Base-by-base conservation (phyloP, 2,888 invertebrate genomes). In the Syrphus vitripennis region DNA sequence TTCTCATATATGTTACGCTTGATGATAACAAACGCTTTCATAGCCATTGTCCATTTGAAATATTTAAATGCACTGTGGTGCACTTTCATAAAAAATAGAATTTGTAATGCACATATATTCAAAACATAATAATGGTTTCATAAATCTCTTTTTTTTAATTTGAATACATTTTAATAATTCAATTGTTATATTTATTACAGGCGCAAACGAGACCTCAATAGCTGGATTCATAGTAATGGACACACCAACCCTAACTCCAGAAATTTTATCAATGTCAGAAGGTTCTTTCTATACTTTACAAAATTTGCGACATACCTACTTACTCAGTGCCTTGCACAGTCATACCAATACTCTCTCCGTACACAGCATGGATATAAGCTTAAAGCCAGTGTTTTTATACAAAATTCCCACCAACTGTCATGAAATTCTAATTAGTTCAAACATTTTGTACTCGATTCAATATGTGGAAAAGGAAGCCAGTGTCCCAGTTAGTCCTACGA, bases 381-480 rank as follows among this genome's bases (percentile, higher is more conserved):
- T 95, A 76, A 94, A 94, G 82, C 95, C 96, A 12, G 91, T 95
- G 77, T 95, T 94, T 91, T 93, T 95, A 61, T 95, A 96, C 90
- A 95, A 95, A 92, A 93, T 96, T 88, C 95, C 95, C 50, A 93
- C 94, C 45, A 93, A 94, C 74, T 94, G 94, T 89, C 93, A 93
- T 88, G 94, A 94, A 87, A 93, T 96, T 88, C 91, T 96, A 81
- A 93, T 96, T 67, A 95, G 96, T 31, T 95, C 95, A 90, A 94
- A 94, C 89, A 93, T 96, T 86, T 94, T 96, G 89, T 96, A 95
- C 90, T 93, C 94, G 24, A 91, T 92, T 88, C 92, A 92, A 88
- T 90, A 91, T 57, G 93, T 94, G 57, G 94, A 94, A 75, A 72
- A 90, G 14, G 88, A 89, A 53, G 88, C 75, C 9, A 74, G 19